phyloP scores from a whole-genome alignment of 2,797 vertebrate species.

The Periophthalmus magnuspinnatus region DNA sequence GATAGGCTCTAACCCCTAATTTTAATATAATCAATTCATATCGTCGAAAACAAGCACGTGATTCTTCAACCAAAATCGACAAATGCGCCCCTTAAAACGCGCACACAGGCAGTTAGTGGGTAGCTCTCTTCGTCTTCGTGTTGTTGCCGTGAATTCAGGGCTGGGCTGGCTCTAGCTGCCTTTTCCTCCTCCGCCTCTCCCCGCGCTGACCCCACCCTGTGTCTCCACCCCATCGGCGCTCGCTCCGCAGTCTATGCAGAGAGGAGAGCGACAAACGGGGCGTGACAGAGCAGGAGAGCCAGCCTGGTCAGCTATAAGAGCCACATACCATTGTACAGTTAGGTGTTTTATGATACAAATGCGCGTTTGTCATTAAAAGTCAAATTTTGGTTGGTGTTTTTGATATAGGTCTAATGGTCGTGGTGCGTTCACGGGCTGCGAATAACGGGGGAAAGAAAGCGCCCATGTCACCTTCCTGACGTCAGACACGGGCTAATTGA shows the following conservation, averaged over 20 bases:
- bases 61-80: neutral
- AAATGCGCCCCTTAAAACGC: neutral
- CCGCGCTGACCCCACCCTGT: conserved; percentile 90
- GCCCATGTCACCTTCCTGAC: conserved; percentile 75
- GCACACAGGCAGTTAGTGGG: neutral
- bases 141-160: conserved; percentile 79
- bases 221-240: conserved; percentile 87
- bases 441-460: conserved; percentile 29
- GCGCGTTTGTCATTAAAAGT: neutral
- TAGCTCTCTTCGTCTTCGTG: conserved; percentile 61
- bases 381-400: neutral
- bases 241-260: conserved; percentile 58
- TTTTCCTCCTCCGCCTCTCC: conserved; percentile 87
- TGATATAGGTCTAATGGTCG: neutral
- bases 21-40: conserved; percentile 70
- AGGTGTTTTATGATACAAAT: neutral
- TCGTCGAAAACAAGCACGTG: conserved; percentile 53
- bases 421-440: conserved; percentile 18
- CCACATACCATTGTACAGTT: conserved; percentile 20
- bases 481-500: conserved; percentile 71
- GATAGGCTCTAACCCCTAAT: conserved; percentile 45
- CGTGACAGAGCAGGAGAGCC: neutral
- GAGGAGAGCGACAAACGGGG: conserved; percentile 10
- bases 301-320: neutral
- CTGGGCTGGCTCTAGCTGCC: conserved; percentile 79